Evolutionary conservation across 2,888 invertebrate species (phyloP).

Genomic region (Ennomos quercinarius): DNA sequence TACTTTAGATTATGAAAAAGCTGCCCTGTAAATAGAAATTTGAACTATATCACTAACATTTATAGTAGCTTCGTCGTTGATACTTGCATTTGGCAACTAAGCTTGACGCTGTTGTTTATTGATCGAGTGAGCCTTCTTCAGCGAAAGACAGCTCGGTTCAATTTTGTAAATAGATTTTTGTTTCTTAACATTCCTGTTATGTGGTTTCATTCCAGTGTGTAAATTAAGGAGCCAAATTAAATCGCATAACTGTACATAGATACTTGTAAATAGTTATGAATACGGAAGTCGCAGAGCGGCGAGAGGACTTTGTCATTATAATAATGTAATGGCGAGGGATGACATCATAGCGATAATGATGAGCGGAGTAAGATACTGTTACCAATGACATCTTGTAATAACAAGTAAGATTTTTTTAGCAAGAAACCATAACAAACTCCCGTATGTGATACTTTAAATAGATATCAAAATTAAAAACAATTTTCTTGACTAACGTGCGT

Average conservation of each 20-base stretch:
- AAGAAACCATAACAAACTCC: slow-evolving; percentile 47
- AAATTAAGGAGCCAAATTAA: slow-evolving; percentile 72
- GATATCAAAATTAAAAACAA: slow-evolving; percentile 44
- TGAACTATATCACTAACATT: slow-evolving; percentile 60
- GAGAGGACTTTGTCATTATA: slow-evolving; percentile 54
- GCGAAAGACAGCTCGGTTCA: slow-evolving; percentile 44
- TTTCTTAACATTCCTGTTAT: slow-evolving; percentile 80
- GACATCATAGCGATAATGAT: slow-evolving; percentile 62
- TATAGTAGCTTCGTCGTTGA: slow-evolving; percentile 69
- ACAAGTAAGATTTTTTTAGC: slow-evolving; percentile 45
- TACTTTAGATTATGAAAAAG: slow-evolving; percentile 60
- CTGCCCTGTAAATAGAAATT: slow-evolving; percentile 70
- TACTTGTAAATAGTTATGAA: slow-evolving; percentile 79
- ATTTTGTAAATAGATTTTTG: slow-evolving; percentile 70
- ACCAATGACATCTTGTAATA: slow-evolving; percentile 64
- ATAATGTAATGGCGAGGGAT: slow-evolving; percentile 52
- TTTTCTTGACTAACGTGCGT: slow-evolving; percentile 36
- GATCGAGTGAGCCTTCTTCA: slow-evolving; percentile 36
- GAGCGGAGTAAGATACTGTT: slow-evolving; percentile 65
- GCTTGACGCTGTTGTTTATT: slow-evolving; percentile 74
- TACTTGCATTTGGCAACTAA: slow-evolving; percentile 63
- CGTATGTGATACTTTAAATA: slow-evolving; percentile 52
- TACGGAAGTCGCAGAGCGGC: slow-evolving; percentile 79
- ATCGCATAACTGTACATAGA: slow-evolving; percentile 79
- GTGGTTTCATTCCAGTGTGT: slow-evolving; percentile 78